Conservation (phyloP, 2,113 vertebrate species). For the Clarias batrachus region DNA sequence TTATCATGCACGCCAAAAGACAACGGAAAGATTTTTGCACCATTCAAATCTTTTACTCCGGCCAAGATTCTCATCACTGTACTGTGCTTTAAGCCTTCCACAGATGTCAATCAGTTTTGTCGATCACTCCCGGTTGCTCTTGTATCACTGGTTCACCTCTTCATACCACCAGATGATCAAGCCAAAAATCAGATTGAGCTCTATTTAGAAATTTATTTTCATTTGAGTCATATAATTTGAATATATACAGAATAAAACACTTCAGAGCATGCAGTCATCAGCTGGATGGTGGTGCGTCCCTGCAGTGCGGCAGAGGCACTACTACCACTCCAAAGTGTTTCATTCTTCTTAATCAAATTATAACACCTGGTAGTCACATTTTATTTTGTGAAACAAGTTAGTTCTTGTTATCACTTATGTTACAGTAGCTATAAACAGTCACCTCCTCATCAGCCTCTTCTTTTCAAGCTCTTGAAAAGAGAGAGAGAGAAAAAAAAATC, state of each 20-base stretch:
- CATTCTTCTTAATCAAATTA: not conserved
- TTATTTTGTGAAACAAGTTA: not conserved
- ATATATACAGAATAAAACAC: not conserved
- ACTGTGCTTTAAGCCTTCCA: too few species aligned
- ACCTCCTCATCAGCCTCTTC: not conserved
- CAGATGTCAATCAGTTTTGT: too few species aligned
- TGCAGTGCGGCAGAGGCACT: not conserved
- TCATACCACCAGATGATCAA: not conserved
- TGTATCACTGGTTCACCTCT: not conserved
- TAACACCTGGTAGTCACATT: not conserved
- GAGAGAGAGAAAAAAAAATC: not conserved
- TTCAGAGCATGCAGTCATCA: not conserved
- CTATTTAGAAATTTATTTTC: not conserved
- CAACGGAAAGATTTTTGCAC: too few species aligned
- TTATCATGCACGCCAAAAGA: not conserved
- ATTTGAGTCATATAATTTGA: not conserved
- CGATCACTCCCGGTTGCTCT: too few species aligned
- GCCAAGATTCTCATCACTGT: too few species aligned
- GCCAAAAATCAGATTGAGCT: not conserved
- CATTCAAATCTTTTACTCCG: too few species aligned
- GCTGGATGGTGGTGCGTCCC: not conserved
- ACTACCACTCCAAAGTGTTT: not conserved
- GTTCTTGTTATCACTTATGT: not conserved
- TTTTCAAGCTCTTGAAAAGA: not conserved
- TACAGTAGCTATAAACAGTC: not conserved